Evolutionary conservation across 2,797 vertebrate genomes (phyloP), one percentile per base, ranked within the genome.

Genomic region (Anguilla pacifica): DNA sequence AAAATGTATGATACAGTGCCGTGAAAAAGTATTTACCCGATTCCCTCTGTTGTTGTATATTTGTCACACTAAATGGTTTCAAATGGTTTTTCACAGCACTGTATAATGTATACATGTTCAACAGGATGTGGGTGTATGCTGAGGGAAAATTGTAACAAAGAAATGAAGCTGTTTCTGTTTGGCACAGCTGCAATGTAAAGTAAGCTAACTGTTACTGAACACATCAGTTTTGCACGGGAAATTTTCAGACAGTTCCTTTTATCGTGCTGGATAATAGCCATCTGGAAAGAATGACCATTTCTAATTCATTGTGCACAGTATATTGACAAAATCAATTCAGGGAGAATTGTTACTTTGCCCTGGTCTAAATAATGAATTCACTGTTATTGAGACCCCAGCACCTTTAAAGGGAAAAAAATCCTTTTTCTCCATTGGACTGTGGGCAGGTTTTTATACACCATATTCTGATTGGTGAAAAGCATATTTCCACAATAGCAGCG

Each of bases 401-500:
- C 70, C 70, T 86, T 86, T 22, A 86, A 77, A 74, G 28, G 55
- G 13, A 55, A n/a, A 39, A 28, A 31, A 3, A 49, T 13, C 46
- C 6, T 19, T 51, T 49, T 25, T 82, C 43, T 39, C 79, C 79
- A 82, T 82, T 82, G 79, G 9, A 9, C 22, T 82, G 43, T 51
- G 79, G 46, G 79, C 22, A 25, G 43, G 79, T 25, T 51, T 31
- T 82, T 46, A 79, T 19, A 49, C 2, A 9, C 43, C 77, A n/a
- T 82, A 82, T 82, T 82, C 6, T 10, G 43, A 25, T 10, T 83
- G 89, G 89, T 55, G 90, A 90, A 89, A 91, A 89, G 85, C 89
- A 91, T 87, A 85, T 91, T 89, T 86, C n/a, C 19, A 89, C 87
- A 87, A 84, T 88, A 92, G 91, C 87, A 79, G 90, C 90, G 91